Base-by-base conservation (phyloP, 2,113 vertebrate species). In the Zeus faber region DNA sequence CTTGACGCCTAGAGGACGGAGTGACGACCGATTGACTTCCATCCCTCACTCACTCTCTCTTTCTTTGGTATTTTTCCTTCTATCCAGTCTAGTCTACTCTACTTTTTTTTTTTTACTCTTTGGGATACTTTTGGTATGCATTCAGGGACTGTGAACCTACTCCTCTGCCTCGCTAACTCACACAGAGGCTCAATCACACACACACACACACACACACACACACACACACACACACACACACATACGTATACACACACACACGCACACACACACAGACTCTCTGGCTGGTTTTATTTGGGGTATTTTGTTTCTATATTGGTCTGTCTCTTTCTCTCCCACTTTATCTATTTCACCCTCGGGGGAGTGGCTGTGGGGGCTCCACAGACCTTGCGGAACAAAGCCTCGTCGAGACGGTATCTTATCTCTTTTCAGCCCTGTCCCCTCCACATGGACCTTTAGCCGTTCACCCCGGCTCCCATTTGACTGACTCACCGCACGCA, bases 1-100 rank as follows among this genome's bases (percentile, higher is more conserved):
- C n/a, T n/a, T n/a, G n/a, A n/a, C n/a, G n/a, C n/a, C n/a, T 73
- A 39, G 59, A 74, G 62, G 81, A 77, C 47, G 74, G 33, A 46
- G 41, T 58, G 40, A 71, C 20, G 33, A 71, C 48, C 48, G 31
- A 31, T 23, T 58, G 13, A 47, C 58, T 33, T 39, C 25, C 43
- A 48, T 50, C 23, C 47, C 43, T 61, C 46, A 61, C 16, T 54
- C 22, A 16, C 59, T 26, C 11, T 55, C 43, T 46, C 29, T 61
- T 47, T 58, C 46, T 61, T 31, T 52, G n/a, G n/a, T n/a, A n/a
- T n/a, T n/a, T n/a, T n/a, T n/a, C n/a, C n/a, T n/a, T n/a, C n/a
- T n/a, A n/a, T n/a, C n/a, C n/a, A n/a, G n/a, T n/a, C n/a, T n/a
- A n/a, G n/a, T n/a, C n/a, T n/a, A n/a, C n/a, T n/a, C n/a, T n/a